A percentile compares a stretch with the other conserved stretches of the same genome.
These are phyloP conservation scores for Bos taurus DNA, from an alignment of 2,113 vertebrate species.

Conservation along the genomic window ARS-UCD2.0 NC_037344.1:5729501-5730000, in stretches of 20 bases:
- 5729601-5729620: background rate
- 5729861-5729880: background rate
- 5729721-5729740: background rate
- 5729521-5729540: background rate
- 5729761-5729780: background rate
- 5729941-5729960: background rate
- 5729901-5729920: accelerated
- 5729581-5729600: background rate
- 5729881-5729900: background rate
- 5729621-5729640: background rate
- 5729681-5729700: background rate
- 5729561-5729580: background rate
- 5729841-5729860: background rate
- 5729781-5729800: background rate
- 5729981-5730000: background rate
- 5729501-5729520: background rate
- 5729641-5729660: background rate
- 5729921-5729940: background rate
- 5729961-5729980: background rate
- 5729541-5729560: background rate
- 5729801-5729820: background rate
- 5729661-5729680: background rate
- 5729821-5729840: background rate
- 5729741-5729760: background rate
- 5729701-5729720: background rate